A percentile compares a stretch with the other conserved stretches of the same genome.
Conservation (phyloP, 2,888 invertebrate species). For the Suillia variegata region DNA sequence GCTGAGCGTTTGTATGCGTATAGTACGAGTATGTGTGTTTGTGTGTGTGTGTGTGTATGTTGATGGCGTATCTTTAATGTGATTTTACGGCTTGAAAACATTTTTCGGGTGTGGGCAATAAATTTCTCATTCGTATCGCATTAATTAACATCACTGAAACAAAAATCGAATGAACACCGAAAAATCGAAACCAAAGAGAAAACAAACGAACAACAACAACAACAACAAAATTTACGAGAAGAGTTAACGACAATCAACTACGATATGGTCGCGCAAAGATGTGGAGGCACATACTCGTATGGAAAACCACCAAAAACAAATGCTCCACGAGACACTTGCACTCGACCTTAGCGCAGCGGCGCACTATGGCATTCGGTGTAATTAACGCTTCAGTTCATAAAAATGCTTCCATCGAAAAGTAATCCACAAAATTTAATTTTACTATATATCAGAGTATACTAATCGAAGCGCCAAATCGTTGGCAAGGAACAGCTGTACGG, state of each 20-base stretch:
- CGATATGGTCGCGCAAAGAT: no score
- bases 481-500: background rate
- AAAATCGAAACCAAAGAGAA: conserved; percentile 26
- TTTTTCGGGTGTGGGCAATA: conserved; percentile 57
- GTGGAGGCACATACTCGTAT: no score
- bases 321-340: background rate
- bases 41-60: background rate
- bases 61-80: background rate
- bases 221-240: no score
- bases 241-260: no score
- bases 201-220: conserved; percentile 28
- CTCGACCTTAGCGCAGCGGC: no score
- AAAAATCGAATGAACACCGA: conserved; percentile 20
- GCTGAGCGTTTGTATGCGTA: background rate
- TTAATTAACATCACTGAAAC: conserved; percentile 55
- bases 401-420: no score
- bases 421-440: background rate
- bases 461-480: no score
- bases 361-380: no score
- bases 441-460: background rate
- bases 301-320: no score
- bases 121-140: conserved; percentile 57
- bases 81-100: conserved; percentile 21
- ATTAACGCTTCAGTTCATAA: background rate
- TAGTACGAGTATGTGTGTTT: conserved; percentile 1